Evolutionary conservation across 2,888 invertebrate species (phyloP).

Genomic region (Kryphioiulus occultus): DNA sequence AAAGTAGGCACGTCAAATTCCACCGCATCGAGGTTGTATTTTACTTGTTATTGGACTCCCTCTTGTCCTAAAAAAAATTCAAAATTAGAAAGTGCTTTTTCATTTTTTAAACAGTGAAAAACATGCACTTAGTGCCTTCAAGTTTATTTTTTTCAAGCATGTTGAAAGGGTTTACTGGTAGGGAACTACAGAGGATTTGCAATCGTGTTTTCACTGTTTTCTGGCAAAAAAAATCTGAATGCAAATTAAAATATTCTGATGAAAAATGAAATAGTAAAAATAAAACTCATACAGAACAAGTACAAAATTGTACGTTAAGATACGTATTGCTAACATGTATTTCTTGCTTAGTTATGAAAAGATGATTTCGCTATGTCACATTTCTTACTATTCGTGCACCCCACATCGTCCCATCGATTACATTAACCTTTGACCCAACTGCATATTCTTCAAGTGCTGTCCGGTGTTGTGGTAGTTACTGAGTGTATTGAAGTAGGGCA

Average conservation of each 20-base stretch:
- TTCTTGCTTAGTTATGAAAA: no score
- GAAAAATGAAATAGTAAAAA: no score
- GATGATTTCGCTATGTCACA: no score
- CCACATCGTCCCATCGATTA: no score
- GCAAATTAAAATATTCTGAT: neutral
- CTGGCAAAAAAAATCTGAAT: neutral
- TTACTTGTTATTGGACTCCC: neutral
- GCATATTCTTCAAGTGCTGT: no score
- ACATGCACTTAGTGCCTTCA: neutral
- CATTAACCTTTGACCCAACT: no score
- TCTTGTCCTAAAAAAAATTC: slow-evolving; percentile 4
- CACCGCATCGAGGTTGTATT: neutral
- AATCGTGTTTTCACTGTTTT: neutral
- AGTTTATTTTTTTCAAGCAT: neutral
- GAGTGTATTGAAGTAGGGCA: neutral
- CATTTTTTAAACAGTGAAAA: neutral
- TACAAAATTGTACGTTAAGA: neutral
- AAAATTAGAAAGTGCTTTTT: neutral
- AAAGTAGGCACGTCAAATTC: slow-evolving; percentile 20
- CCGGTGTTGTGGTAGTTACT: no score
- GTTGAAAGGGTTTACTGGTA: neutral
- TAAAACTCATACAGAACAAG: neutral
- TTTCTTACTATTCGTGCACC: no score
- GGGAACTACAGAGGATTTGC: neutral
- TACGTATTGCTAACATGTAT: no score